phyloP scores from a whole-genome alignment of 2,113 vertebrate genomes.

The Himantopus leucocephalus region DNA sequence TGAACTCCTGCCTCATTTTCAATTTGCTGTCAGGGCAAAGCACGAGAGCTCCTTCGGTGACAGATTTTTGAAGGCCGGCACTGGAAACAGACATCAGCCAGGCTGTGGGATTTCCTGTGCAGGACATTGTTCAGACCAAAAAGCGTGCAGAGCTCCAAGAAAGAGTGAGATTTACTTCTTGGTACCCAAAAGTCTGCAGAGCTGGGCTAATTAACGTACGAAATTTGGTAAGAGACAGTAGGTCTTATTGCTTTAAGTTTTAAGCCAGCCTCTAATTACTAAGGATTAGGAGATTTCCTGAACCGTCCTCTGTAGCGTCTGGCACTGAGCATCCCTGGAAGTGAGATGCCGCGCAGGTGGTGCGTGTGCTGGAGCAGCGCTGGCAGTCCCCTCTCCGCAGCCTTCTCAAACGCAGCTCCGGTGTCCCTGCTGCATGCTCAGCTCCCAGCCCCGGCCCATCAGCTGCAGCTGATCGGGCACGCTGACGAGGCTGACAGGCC shows the following conservation, averaged over 20 bases:
- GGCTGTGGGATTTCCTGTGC: neutral
- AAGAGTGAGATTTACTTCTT: neutral
- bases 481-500: neutral
- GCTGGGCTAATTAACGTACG: neutral
- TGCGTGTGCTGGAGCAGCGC: neutral
- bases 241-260: neutral
- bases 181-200: neutral
- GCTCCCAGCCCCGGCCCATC: neutral
- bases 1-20: neutral
- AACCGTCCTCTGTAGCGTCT: neutral
- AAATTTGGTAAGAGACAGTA: neutral
- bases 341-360: neutral
- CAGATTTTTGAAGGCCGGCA: neutral
- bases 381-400: neutral
- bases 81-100: neutral
- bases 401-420: neutral
- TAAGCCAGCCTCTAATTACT: neutral
- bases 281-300: neutral
- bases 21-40: neutral
- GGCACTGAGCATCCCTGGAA: neutral
- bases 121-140: neutral
- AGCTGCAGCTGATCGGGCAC: neutral
- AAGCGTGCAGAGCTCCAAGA: neutral
- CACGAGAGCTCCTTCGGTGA: fast-evolving
- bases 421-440: neutral